Percentiles rank a stretch among this genome's conserved stretches.
phyloP scores from a whole-genome alignment of 2,888 invertebrate genomes.

The Adelphocoris suturalis region DNA sequence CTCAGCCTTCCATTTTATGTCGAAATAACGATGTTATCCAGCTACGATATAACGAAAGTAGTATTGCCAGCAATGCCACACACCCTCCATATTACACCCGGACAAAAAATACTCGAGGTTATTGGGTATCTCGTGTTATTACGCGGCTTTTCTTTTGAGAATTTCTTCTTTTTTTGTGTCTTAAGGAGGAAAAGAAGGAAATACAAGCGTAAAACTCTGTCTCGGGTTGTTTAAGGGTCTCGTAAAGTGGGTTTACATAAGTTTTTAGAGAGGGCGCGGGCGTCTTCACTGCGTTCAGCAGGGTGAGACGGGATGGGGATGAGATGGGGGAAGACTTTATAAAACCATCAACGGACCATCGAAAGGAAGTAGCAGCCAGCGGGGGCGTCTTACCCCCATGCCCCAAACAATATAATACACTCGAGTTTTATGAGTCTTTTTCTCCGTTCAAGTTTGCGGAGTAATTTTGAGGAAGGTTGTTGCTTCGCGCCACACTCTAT shows the following conservation, averaged over 20 bases:
- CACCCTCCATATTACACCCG: too few species aligned
- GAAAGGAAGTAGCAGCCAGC: neutral
- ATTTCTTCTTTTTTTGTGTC: neutral
- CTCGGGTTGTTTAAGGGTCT: conserved; percentile 3
- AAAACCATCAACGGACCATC: conserved; percentile 17
- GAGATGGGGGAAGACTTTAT: conserved; percentile 2
- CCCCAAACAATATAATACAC: conserved; percentile 20
- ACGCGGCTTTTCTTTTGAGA: too few species aligned
- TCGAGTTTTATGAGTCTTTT: conserved; percentile 17
- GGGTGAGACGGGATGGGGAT: neutral
- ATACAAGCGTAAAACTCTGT: neutral
- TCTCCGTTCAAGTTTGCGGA: neutral
- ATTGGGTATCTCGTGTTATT: too few species aligned
- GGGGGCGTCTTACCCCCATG: neutral
- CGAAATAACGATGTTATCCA: too few species aligned
- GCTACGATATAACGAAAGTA: too few species aligned
- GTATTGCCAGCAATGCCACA: too few species aligned
- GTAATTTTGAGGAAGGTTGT: too few species aligned
- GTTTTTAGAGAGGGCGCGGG: neutral
- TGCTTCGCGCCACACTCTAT: too few species aligned
- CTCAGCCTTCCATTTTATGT: too few species aligned
- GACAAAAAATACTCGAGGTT: too few species aligned
- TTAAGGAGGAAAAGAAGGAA: neutral
- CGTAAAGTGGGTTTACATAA: conserved; percentile 25
- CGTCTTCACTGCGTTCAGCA: neutral